These are phyloP conservation scores for Channa argus DNA, from an alignment of 2,113 vertebrate species.

Conservation along the genomic window DNA sequence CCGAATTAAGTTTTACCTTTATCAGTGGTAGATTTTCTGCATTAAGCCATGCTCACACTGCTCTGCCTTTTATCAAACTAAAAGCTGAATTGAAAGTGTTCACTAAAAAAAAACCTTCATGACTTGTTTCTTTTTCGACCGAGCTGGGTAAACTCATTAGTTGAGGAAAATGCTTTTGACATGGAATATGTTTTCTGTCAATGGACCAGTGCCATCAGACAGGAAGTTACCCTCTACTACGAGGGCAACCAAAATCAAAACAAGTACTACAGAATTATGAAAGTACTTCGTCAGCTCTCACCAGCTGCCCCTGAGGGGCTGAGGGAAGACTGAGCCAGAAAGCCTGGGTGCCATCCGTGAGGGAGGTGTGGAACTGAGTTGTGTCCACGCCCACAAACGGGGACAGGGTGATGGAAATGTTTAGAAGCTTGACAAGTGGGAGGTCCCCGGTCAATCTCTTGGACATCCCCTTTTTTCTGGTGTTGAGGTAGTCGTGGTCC, in stretches of 20 bases:
- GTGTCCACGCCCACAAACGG: conserved; percentile 86
- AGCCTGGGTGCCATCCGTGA: conserved; percentile 76
- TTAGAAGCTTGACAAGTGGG: conserved; percentile 81
- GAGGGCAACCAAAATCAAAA: conserved; percentile 7
- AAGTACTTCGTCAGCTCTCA: conserved; percentile 60
- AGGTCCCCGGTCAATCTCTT: conserved; percentile 81
- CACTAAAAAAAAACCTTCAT: too few relatives aligned
- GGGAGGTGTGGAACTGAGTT: conserved; percentile 85
- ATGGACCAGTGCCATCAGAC: not conserved
- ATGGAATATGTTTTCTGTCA: conserved; percentile 2
- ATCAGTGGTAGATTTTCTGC: too few relatives aligned
- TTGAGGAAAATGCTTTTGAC: too few relatives aligned
- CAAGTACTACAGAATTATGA: not conserved
- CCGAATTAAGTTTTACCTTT: too few relatives aligned
- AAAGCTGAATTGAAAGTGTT: too few relatives aligned
- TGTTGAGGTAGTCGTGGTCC: conserved; percentile 77
- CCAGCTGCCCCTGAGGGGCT: conserved; percentile 77
- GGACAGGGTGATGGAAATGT: conserved; percentile 89
- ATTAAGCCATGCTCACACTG: too few relatives aligned
- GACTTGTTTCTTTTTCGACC: too few relatives aligned
- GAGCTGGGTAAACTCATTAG: too few relatives aligned
- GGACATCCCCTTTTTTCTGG: conserved; percentile 82
- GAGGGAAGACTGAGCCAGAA: conserved; percentile 88
- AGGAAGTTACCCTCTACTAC: not conserved
- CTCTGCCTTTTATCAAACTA: too few relatives aligned